Base-by-base conservation (phyloP, 2,888 invertebrate genomes). In the Athalia cordata region DNA sequence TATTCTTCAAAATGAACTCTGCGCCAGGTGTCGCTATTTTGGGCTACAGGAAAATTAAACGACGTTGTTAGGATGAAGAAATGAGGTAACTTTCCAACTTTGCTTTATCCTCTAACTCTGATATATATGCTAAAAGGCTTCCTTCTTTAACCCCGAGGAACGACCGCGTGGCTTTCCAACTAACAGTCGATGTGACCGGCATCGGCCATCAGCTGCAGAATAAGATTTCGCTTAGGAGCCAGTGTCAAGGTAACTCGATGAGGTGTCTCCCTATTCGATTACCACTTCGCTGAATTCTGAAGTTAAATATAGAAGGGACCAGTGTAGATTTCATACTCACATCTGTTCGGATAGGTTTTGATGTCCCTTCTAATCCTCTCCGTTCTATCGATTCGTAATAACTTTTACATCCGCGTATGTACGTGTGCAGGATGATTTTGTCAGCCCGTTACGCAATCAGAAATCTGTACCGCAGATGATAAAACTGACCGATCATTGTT, bases 171-270 rank as follows among this genome's bases (percentile, higher is more conserved):
- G 29, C 29, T 29, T 29, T 29, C 29, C 29, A 29, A 29, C 29
- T 29, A 29, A 29, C 13, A 13, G 13, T 61, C 11, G 9, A 61
- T 64, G 43, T 68, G 57, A 47, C 49, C 13, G 45, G 15, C 67
- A 52, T 15, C 4, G 6, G 13, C 13, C 13, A 66, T 43, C 15
- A 52, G 9, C 52, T 6, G 55, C 8, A 49, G 47, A 72, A 72
- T 59, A 72, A 59, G 72, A 72, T 72, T 45, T 59, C 5, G 59
- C 72, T 9, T 13, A 4, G 47, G 13, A 50, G 66, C 29, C n/a
- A 43, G 57, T 72, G 72, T 72, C 57, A 72, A 57, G 72, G 72
- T 72, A 72, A 59, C 47, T 72, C 72, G 59, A 72, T 47, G 57
- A 7, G 13, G 57, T 72, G 45, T 72, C 45, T 72, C 59, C 72